Evolutionary conservation across 2,797 vertebrate genomes (phyloP), one percentile per base, ranked within the genome.

Genomic region (Sebastes trivittatus): DNA sequence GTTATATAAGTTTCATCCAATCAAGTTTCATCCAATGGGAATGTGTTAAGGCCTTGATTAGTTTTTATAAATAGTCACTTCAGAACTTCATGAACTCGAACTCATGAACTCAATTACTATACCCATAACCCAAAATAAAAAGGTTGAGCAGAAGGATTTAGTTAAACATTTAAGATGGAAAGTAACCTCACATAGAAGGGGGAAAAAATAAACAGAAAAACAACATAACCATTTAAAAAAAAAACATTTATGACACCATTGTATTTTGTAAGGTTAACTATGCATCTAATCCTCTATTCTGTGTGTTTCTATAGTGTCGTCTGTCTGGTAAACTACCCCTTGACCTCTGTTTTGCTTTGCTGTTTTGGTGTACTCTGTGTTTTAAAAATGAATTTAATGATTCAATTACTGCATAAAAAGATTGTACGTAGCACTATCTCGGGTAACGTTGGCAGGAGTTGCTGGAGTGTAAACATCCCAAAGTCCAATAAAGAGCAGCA

Each of bases 31-130:
- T 42, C 38, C 38, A 42, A 14, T 64, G 22, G 29, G 66, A 73
- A 83, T 65, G 56, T 71, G 70, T 84, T 71, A 77, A 27, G 63
- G 76, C 65, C 62, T 67, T 69, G 69, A 82, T 85, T 78, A 59
- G 63, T 60, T 63, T 88, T 87, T 80, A 82, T 78, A 62, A 89
- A 88, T 81, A 83, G 81, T 68, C n/a, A 56, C 46, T 54, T 68
- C 60, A 83, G 30, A 63, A 62, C 46, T 83, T 72, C n/a, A 85
- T 72, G 34, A 80, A 23, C 49, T 72, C 6, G 22, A 52, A 65
- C 14, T 69, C 27, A 61, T 72, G 49, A 83, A 81, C 70, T 74
- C 66, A 72, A 77, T 83, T 62, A 78, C 18, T 78, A 32, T 7
- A 23, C 9, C 30, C 10, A 52, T 20, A 42, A 58, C 36, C 56